phyloP scores from a whole-genome alignment of 37 sponge, comb jelly and placozoan species.

The Bolinopsis microptera region DNA sequence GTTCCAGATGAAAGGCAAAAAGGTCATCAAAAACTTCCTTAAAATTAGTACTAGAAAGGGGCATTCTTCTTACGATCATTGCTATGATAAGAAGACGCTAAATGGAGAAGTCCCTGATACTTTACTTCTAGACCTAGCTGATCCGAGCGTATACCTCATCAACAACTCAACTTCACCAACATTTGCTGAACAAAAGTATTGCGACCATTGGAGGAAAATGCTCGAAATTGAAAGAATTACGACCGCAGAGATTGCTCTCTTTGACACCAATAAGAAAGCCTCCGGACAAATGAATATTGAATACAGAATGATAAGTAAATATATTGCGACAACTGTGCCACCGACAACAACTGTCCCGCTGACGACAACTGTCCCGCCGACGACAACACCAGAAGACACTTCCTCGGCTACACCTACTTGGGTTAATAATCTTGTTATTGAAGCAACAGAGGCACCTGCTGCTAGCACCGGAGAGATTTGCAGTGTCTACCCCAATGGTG shows the following conservation, averaged over 20 bases:
- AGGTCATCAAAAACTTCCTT: not conserved
- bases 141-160: not conserved
- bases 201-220: not conserved
- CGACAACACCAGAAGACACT: not conserved
- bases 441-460: conserved; percentile 38
- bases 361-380: no score
- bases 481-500: not conserved
- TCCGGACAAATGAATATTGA: not conserved
- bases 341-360: not conserved
- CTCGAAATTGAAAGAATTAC: not conserved
- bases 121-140: not conserved
- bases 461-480: conserved; percentile 80
- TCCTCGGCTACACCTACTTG: not conserved
- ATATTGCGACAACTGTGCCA: not conserved
- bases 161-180: not conserved
- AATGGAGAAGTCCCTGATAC: not conserved
- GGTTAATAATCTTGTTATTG: no score
- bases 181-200: not conserved
- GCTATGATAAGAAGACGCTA: not conserved
- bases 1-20: not conserved
- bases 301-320: not conserved
- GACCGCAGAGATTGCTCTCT: not conserved
- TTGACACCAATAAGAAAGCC: not conserved
- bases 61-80: no score
- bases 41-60: not conserved